Conservation (phyloP, 2,888 invertebrate genomes). For the Tetanocera ferruginea region DNA sequence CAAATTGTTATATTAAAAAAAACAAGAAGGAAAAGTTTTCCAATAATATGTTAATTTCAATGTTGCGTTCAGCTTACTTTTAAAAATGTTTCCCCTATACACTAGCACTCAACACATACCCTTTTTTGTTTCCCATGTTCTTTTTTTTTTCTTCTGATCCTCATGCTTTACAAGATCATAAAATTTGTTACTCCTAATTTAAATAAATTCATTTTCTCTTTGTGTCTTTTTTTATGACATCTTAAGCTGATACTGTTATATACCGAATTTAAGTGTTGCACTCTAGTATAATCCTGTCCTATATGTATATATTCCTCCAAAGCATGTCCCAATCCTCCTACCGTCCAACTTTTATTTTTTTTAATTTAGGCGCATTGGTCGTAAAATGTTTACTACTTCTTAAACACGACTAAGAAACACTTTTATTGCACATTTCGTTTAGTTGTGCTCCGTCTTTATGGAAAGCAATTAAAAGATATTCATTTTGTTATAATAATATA, state of each 20-base stretch:
- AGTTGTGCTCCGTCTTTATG: background rate
- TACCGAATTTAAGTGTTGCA: background rate
- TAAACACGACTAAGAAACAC: background rate
- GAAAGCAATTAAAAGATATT: too few species aligned
- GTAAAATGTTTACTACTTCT: slow-evolving; percentile 6
- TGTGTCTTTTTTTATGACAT: slow-evolving; percentile 35
- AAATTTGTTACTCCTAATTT: slow-evolving; percentile 26
- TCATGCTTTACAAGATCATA: slow-evolving; percentile 35
- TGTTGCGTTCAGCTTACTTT: slow-evolving; percentile 48
- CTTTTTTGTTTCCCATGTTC: slow-evolving; percentile 4
- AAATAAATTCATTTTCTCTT: slow-evolving; percentile 30
- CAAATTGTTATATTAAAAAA: slow-evolving; percentile 32
- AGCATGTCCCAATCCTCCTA: background rate
- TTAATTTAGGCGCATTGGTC: background rate
- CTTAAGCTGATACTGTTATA: slow-evolving; percentile 34
- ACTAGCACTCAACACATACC: background rate
- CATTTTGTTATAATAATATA: too few species aligned
- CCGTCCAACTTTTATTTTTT: background rate
- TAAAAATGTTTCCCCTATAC: background rate
- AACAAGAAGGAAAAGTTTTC: slow-evolving; percentile 48
- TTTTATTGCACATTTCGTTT: background rate
- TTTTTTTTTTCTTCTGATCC: background rate
- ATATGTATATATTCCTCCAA: background rate
- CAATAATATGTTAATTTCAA: slow-evolving; percentile 43
- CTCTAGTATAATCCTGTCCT: background rate